Base-by-base conservation (phyloP, 1,140 invertebrate genomes). In the Zaprionus gabonicus region DNA sequence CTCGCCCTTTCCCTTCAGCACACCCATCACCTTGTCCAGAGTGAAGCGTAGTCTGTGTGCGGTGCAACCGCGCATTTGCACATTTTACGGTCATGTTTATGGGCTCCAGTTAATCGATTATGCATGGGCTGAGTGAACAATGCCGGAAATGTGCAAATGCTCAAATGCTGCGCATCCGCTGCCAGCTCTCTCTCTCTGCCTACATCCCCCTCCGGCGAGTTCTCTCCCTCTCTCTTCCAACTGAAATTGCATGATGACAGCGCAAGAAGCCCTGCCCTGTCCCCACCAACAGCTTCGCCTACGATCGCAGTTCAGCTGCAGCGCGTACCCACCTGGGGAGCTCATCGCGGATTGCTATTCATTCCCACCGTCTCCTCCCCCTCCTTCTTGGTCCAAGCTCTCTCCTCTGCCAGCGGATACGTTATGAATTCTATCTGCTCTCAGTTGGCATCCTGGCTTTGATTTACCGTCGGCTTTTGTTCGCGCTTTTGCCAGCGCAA, bases 31-130 rank as follows among this genome's bases (percentile, higher is more conserved):
- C 34, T 38, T 38, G 12, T 17, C 1, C 46, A 1, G 23, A 13
- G 27, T 57, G 31, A 49, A 31, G 71, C 31, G 31, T 13, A 53
- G 46, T 67, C 58, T 25, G 57, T 31, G 68, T 31, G 68, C 7
- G 62, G 56, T 64, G 69, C 55, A 72, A 66, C 68, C 69, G 69
- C 62, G 69, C 73, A 88, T 87, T 88, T 87, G 84, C 83, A 88
- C 84, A 87, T 87, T 87, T 76, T 87, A 85, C 83, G 83, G 83
- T 88, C 83, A 88, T 87, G 83, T 87, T 87, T 87, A 87, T 87
- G 83, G 80, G 84, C 77, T 71, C 84, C 81, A 87, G 83, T 87
- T 87, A 87, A 87, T 87, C 83, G 83, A 87, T 87, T 87, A 87
- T 87, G 84, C 83, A 83, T 79, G 81, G 83, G 77, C 84, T 83